A percentile compares a stretch with the other conserved stretches of the same genome.
Evolutionary conservation across 2,113 vertebrate species (phyloP).

Genomic region (Emydura subglobosa): DNA sequence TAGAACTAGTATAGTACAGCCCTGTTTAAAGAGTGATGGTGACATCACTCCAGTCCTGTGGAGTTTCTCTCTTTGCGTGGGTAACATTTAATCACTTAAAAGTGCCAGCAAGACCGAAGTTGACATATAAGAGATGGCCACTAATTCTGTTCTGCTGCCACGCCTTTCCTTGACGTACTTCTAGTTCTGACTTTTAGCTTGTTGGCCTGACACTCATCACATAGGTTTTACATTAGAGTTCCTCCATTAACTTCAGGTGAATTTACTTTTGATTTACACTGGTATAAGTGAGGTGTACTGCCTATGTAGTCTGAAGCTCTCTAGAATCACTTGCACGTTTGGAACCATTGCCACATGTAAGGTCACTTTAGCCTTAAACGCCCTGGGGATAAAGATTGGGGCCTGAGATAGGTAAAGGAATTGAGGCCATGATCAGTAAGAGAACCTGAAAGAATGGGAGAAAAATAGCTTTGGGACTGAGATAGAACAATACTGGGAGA

Average conservation of each 20-base stretch:
- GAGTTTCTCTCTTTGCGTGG: neutral
- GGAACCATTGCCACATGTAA: neutral
- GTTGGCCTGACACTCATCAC: neutral
- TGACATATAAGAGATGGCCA: accelerated
- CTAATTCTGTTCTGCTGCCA: neutral
- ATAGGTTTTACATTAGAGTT: neutral
- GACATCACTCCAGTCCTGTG: neutral
- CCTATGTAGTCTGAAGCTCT: neutral
- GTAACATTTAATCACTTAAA: neutral
- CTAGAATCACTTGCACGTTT: neutral
- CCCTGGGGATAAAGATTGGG: neutral
- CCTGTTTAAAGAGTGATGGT: accelerated
- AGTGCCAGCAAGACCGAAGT: neutral
- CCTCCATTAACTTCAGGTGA: neutral
- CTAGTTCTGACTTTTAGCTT: neutral
- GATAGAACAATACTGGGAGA: neutral
- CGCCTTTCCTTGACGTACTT: neutral
- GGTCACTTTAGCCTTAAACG: neutral
- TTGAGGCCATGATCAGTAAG: neutral
- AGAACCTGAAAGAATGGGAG: neutral
- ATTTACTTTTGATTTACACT: neutral
- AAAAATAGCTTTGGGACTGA: neutral
- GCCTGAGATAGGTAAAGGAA: neutral
- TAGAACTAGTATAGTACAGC: neutral
- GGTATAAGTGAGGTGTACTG: neutral